Evolutionary conservation across 2,113 vertebrate genomes (phyloP), one percentile per base, ranked within the genome.

Genomic region (Rhynchomys soricoides): DNA sequence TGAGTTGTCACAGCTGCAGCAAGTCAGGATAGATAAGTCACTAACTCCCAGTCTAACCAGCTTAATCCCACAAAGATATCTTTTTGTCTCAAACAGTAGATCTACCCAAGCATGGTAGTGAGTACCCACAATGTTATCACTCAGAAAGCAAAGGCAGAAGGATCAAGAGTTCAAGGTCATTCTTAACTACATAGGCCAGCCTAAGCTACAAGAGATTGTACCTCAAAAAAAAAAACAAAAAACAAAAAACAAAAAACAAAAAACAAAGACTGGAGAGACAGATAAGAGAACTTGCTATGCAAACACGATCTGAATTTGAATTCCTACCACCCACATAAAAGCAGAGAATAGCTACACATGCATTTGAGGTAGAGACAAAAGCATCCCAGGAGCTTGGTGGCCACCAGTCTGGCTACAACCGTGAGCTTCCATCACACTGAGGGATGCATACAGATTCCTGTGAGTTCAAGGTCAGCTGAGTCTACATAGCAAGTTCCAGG

Each of bases 61-160:
- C 26, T 87, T 82, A 73, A 88, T 4, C 59, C 43, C 68, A 83
- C 10, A 77, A 57, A 83, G 6, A 55, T 43, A 70, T 9, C 7
- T 73, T 68, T 79, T 85, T 68, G 73, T 75, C n/a, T 94, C 52
- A 91, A 74, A 94, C 24, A 74, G 87, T 68, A 82, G 62, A 73
- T 75, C 9, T 62, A 43, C n/a, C 55, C 81, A 83, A 17, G 6
- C 5, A 15, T 40, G 37, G 12, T 40, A 59, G 52, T 22, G 5
- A 34, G 26, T 40, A 59, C 37, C 37, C 26, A 3, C 5, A 59
- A 59, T 43, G 17, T 43, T 40, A 62, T 26, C 21, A 62, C 55
- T 62, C 55, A 62, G 79, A 59, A 83, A 57, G n/a, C n/a, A 57
- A 57, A 82, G 52, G 78, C 78, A 82, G 19, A 57, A 82, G 37